Base-by-base conservation (phyloP, 2,888 invertebrate species). In the Agonopterix arenella region DNA sequence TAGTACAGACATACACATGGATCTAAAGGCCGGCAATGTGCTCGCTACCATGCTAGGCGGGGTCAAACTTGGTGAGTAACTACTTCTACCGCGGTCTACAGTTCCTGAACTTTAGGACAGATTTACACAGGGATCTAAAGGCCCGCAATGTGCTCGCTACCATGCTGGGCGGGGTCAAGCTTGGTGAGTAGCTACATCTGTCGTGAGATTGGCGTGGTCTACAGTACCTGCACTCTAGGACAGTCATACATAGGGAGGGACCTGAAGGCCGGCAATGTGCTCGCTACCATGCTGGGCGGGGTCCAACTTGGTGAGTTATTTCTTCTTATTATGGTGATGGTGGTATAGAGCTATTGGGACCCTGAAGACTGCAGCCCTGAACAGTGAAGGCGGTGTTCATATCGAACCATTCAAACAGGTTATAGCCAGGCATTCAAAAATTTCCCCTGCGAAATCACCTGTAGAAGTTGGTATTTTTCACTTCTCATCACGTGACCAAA, bases 11-110 rank as follows among this genome's bases (percentile, higher is more conserved):
- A 63, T 99, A 63, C 99, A 99, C 85, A 90, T 99, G 52, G 99
- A 99, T 84, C 90, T 99, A 65, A 99, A 99, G 90, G 99, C 99
- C 45, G 99, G 99, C 49, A 99, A 99, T 84, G 98, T 99, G 48
- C 90, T 99, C 49, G 93, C 99, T 13, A 99, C 98, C 10, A 95
- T 97, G 93, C 93, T 95, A 48, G 99, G 98, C 1, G 96, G 97
- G 16, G 98, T 99, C 48, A 99, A 99, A 86, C 89, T 99, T 60
- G 98, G 98, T 98, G 75, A 90, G 90, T 66, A 36, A 36, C 4
- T 18, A 18, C 48, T 2, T 18, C 18, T 95, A 95, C 66, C 92
- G 93, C 69, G 97, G 97, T 28, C 91, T 99, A 48, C 91, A 93
- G 72, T 99, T 96, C 90, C 91, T 99, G 62, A 99, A 99, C 88